These are phyloP conservation scores for Podarcis siculus DNA, from an alignment of 2,797 vertebrate genomes.

Conservation along the genomic window DNA sequence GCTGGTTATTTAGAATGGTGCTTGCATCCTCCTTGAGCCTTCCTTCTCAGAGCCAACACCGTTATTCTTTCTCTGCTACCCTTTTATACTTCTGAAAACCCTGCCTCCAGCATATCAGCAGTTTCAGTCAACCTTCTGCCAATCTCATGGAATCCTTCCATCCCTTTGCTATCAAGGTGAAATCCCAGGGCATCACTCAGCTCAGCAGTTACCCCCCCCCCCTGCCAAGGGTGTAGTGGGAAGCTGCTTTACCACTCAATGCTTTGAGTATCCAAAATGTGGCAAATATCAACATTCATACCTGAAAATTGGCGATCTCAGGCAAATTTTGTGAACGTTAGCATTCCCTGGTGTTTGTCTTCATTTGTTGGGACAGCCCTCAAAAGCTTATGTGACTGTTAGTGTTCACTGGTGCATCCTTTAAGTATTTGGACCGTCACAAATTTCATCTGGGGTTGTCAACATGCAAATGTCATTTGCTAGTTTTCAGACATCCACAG, in stretches of 20 bases:
- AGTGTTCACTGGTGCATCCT: neutral
- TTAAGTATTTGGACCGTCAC: neutral
- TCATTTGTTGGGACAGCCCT: neutral
- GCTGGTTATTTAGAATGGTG: neutral
- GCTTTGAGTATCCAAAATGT: neutral
- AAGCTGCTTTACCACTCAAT: neutral
- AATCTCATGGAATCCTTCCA: neutral
- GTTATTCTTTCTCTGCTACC: neutral
- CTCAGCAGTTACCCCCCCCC: neutral
- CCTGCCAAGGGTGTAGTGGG: neutral
- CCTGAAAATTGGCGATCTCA: neutral
- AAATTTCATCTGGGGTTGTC: neutral
- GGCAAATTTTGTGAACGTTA: neutral
- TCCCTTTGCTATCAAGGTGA: neutral
- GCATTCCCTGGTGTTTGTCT: constrained; percentile 76
- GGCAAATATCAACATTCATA: neutral
- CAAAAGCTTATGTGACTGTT: neutral
- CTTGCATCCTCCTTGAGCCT: neutral
- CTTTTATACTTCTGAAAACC: neutral
- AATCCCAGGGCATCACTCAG: neutral
- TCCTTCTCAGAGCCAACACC: neutral
- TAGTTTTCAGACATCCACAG: neutral
- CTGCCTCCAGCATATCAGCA: neutral
- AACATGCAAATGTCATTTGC: neutral
- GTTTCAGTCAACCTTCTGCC: neutral